Percentiles rank a stretch among this genome's conserved stretches.
Evolutionary conservation across 2,797 vertebrate genomes (phyloP).

Genomic region (Typhlichthys eigenmanni): DNA sequence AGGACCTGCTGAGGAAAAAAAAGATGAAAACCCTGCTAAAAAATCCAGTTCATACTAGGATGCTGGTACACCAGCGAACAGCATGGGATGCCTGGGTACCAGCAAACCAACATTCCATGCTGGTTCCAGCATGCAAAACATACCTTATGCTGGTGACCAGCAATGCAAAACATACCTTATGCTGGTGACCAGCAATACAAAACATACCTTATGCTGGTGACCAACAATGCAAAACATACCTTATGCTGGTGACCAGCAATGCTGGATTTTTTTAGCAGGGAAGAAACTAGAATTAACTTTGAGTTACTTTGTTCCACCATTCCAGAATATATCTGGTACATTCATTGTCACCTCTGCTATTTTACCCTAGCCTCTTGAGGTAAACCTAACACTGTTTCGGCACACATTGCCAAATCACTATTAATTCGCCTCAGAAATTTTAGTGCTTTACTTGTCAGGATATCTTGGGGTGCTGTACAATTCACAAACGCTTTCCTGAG

Average conservation of each 20-base stretch:
- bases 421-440: slow-evolving; percentile 84
- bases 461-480: slow-evolving; percentile 97
- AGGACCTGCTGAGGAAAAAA: slow-evolving; percentile 38
- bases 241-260: no score
- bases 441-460: slow-evolving; percentile 90
- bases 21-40: slow-evolving; percentile 2
- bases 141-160: no score
- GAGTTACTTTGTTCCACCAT: slow-evolving; percentile 28
- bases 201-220: no score
- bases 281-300: slow-evolving; percentile 45
- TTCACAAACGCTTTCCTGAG: slow-evolving; percentile 97
- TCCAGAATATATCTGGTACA: slow-evolving; percentile 87
- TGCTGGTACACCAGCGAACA: no score
- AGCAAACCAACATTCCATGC: no score
- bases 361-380: slow-evolving; percentile 87
- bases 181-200: no score
- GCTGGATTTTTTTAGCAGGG: no score
- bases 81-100: no score
- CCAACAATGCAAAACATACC: no score
- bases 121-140: no score
- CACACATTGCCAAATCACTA: slow-evolving; percentile 42
- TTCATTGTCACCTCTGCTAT: slow-evolving; percentile 90
- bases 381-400: slow-evolving; percentile 82
- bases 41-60: slow-evolving; percentile 57
- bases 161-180: no score